Conservation (phyloP, 2,797 vertebrate genomes). For the Macrochelys suwanniensis region DNA sequence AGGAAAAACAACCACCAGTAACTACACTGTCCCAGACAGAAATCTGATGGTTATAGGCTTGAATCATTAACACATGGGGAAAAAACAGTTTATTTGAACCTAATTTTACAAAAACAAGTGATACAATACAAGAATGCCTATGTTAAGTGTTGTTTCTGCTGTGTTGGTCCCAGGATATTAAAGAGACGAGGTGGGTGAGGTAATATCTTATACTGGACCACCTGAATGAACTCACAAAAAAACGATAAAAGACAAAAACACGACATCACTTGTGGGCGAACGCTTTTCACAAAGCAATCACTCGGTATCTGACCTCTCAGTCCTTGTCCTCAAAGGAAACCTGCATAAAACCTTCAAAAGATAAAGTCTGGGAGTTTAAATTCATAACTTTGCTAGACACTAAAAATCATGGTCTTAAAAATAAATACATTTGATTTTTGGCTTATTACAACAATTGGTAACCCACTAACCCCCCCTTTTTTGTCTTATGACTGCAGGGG, state of each 20-base stretch:
- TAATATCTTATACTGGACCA: not conserved
- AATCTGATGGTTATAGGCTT: not conserved
- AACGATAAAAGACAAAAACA: not conserved
- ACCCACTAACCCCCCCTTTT: not conserved
- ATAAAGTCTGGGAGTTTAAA: not conserved
- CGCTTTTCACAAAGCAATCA: not conserved
- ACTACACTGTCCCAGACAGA: not conserved
- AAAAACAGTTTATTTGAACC: constrained; percentile 6
- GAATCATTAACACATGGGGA: not conserved
- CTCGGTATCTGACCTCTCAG: not conserved
- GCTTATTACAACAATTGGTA: not conserved
- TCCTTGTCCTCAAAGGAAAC: not conserved
- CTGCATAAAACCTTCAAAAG: not conserved
- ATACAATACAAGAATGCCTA: constrained; percentile 43
- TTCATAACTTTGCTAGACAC: not conserved
- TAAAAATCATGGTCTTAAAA: not conserved
- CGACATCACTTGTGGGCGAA: not conserved
- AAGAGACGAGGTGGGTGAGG: not conserved
- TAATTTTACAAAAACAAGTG: constrained; percentile 33
- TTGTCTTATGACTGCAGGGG: not conserved
- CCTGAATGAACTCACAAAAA: not conserved
- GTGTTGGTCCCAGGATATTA: not conserved
- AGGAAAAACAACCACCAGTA: not conserved
- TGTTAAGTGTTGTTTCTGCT: not conserved
- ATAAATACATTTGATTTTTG: not conserved